Evolutionary conservation across 2,888 invertebrate species (phyloP).

Genomic region (Ormyrus pomaceus): DNA sequence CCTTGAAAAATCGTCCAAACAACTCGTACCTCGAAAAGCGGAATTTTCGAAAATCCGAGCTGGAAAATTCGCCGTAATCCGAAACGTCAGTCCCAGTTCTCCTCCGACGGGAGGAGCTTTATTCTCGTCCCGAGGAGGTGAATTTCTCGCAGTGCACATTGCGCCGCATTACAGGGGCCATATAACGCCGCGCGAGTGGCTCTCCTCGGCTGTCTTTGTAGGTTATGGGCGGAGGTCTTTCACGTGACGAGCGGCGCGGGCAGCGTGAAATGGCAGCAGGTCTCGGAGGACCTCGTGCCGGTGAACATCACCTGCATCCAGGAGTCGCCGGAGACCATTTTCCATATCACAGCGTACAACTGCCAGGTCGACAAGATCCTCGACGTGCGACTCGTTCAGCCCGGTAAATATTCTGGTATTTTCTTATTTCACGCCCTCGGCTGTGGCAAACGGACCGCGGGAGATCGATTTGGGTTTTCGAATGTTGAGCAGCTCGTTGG

Average conservation of each 20-base stretch:
- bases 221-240: slow-evolving; percentile 99
- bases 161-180: neutral
- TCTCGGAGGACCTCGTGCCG: slow-evolving; percentile 98
- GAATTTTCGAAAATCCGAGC: slow-evolving; percentile 13
- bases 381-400: slow-evolving; percentile 96
- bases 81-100: too few species aligned
- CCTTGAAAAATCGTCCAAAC: too few species aligned
- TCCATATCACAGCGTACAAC: slow-evolving; percentile 99
- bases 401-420: slow-evolving; percentile 81
- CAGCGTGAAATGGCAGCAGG: slow-evolving; percentile 97
- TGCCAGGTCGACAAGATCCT: slow-evolving; percentile 99
- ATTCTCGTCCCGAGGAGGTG: slow-evolving; percentile 32
- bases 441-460: too few species aligned
- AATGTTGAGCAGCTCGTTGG: too few species aligned
- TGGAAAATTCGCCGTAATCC: neutral
- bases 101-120: too few species aligned
- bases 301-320: slow-evolving; percentile 99
- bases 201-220: slow-evolving; percentile 73
- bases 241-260: slow-evolving; percentile 96
- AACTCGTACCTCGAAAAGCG: too few species aligned
- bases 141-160: too few species aligned
- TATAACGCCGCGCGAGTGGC: slow-evolving; percentile 23
- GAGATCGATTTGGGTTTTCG: too few species aligned
- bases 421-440: neutral
- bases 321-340: slow-evolving; percentile 97